phyloP scores from a whole-genome alignment of 2,113 vertebrate species.

The Sminthopsis crassicaudata region DNA sequence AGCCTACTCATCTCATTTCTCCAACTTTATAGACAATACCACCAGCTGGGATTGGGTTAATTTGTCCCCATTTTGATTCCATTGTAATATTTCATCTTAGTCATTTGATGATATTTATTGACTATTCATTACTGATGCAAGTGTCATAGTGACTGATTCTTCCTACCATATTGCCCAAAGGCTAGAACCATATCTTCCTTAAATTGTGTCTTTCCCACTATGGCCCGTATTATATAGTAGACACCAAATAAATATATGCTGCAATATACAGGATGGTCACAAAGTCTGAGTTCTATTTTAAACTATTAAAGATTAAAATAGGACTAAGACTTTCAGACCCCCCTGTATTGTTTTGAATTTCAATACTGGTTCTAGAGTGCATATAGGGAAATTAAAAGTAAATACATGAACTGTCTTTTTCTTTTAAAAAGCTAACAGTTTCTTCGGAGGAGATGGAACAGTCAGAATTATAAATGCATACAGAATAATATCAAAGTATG shows the following conservation, averaged over 20 bases:
- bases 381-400: background rate
- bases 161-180: background rate
- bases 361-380: background rate
- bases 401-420: background rate
- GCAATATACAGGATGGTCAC: background rate
- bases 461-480: slow-evolving; percentile 26
- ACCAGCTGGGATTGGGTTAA: background rate
- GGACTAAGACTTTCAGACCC: background rate
- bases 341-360: background rate
- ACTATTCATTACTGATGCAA: background rate
- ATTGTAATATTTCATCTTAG: background rate
- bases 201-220: background rate
- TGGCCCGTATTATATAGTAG: background rate
- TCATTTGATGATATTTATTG: background rate
- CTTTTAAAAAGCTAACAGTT: slow-evolving; percentile 46
- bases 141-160: background rate
- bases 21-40: background rate
- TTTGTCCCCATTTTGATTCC: background rate
- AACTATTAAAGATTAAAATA: background rate
- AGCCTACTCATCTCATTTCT: background rate
- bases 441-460: slow-evolving; percentile 18
- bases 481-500: slow-evolving; percentile 17
- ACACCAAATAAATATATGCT: background rate
- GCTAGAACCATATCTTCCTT: background rate
- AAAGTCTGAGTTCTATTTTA: background rate